Evolutionary conservation across 2,888 invertebrate genomes (phyloP).

Genomic region (Omphaloscelis lunosa): DNA sequence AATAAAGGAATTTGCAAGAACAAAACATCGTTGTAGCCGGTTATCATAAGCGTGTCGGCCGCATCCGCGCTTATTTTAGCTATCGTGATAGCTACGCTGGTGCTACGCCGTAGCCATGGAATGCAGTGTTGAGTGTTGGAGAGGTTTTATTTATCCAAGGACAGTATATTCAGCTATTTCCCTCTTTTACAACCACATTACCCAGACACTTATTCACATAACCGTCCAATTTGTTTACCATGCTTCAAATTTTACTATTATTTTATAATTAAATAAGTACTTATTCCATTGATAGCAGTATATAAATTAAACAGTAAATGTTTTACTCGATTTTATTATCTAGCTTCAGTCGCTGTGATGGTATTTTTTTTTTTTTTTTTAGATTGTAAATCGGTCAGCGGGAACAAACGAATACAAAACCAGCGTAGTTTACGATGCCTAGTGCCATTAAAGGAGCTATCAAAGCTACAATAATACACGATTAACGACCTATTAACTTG

Average conservation of each 20-base stretch:
- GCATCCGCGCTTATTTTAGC: neutral
- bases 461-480: slow-evolving; percentile 53
- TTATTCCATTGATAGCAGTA: slow-evolving; percentile 8
- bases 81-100: neutral
- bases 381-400: slow-evolving; percentile 51
- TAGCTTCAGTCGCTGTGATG: slow-evolving; percentile 33
- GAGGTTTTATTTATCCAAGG: neutral
- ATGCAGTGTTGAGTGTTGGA: neutral
- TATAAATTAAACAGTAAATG: slow-evolving; percentile 11
- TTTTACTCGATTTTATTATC: slow-evolving; percentile 35
- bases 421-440: slow-evolving; percentile 51
- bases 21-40: neutral
- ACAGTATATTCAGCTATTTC: neutral
- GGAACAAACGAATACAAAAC: slow-evolving; percentile 36
- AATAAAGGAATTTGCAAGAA: neutral
- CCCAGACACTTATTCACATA: neutral
- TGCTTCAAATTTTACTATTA: neutral
- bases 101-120: slow-evolving; percentile 31
- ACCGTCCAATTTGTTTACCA: slow-evolving; percentile 7
- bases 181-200: neutral
- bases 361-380: slow-evolving; percentile 35
- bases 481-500: slow-evolving; percentile 54
- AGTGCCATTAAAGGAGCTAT: slow-evolving; percentile 51
- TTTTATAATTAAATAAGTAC: slow-evolving; percentile 4
- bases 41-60: neutral